Evolutionary conservation across 2,113 vertebrate genomes (phyloP).

Genomic region (Fulmarus glacialis): DNA sequence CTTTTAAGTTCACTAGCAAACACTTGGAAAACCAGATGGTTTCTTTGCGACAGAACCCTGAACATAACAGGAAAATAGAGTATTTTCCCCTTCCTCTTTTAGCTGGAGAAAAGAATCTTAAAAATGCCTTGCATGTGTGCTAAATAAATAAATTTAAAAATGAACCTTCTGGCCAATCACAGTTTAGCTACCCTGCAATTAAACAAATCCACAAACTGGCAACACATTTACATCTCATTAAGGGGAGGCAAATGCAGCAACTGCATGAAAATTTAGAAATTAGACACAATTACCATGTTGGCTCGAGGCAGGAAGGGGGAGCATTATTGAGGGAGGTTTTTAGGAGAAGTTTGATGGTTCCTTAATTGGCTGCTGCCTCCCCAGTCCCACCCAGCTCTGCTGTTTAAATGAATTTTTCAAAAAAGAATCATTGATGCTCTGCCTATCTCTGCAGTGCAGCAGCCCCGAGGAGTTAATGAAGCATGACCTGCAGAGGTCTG

Average conservation of each 20-base stretch:
- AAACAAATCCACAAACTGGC: constrained; percentile 77
- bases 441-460: neutral
- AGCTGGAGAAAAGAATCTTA: constrained; percentile 9
- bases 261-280: constrained; percentile 80
- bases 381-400: constrained; percentile 9
- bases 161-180: constrained; percentile 75
- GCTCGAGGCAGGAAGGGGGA: constrained; percentile 55
- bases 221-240: constrained; percentile 81
- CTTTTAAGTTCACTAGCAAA: neutral
- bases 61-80: neutral
- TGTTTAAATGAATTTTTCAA: neutral
- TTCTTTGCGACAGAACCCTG: neutral
- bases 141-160: constrained; percentile 71
- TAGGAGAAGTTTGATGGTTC: constrained; percentile 59
- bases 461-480: neutral
- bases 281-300: constrained; percentile 78
- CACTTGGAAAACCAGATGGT: neutral
- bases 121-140: constrained; percentile 41
- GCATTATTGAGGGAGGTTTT: constrained; percentile 40
- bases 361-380: constrained; percentile 57
- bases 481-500: neutral
- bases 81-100: neutral
- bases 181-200: constrained; percentile 78
- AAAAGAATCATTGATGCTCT: neutral
- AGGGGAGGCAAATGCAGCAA: constrained; percentile 72